Conservation (phyloP, 2,113 vertebrate species). For the Lucifuga dentata region DNA sequence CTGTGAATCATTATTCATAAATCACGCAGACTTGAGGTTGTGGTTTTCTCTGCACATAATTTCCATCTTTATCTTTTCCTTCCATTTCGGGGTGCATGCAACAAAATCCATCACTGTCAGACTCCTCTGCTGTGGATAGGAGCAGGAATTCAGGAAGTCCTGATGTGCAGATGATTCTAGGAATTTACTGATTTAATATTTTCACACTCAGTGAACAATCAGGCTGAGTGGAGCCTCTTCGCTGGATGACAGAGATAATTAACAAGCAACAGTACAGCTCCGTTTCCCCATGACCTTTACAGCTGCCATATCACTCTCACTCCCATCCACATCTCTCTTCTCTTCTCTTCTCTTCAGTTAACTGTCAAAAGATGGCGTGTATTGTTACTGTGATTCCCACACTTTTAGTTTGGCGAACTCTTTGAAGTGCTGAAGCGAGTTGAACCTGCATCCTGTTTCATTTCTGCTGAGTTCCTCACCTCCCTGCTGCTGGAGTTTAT, state of each 20-base stretch:
- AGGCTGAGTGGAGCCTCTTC: neutral
- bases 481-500: slow-evolving; percentile 62
- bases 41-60: too few species aligned
- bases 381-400: slow-evolving; percentile 25
- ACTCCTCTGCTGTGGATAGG: neutral
- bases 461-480: slow-evolving; percentile 62
- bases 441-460: slow-evolving; percentile 53
- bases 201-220: slow-evolving; percentile 1
- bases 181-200: too few species aligned
- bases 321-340: neutral
- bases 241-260: slow-evolving; percentile 13
- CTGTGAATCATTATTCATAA: too few species aligned
- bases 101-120: too few species aligned
- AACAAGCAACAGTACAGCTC: slow-evolving; percentile 9
- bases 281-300: slow-evolving; percentile 37
- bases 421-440: slow-evolving; percentile 54
- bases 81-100: too few species aligned
- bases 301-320: slow-evolving; percentile 17
- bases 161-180: too few species aligned
- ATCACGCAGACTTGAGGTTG: too few species aligned
- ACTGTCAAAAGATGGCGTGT: slow-evolving; percentile 4
- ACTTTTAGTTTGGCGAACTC: slow-evolving; percentile 39
- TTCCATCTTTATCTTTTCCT: too few species aligned
- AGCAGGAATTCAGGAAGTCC: neutral
- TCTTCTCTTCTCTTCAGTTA: neutral